A percentile compares a stretch with the other conserved stretches of the same genome.
phyloP scores from a whole-genome alignment of 2,888 invertebrate genomes.

The Salticus scenicus region DNA sequence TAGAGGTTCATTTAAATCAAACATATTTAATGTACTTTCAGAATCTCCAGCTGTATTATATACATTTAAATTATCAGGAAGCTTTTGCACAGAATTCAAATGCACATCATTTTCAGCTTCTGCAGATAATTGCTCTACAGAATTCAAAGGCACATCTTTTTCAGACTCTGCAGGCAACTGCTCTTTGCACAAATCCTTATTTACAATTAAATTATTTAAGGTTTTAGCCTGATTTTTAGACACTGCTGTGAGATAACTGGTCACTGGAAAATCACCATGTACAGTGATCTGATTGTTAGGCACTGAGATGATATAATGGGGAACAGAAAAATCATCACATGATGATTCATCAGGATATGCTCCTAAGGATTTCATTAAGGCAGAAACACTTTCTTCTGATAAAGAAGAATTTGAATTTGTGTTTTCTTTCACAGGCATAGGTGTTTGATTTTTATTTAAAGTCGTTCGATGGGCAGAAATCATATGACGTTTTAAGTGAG shows the following conservation, averaged over 20 bases:
- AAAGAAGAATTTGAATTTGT: neutral
- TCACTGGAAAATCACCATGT: too few species aligned
- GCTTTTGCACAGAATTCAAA: conserved; percentile 1
- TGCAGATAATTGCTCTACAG: neutral
- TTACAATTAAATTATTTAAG: too few species aligned
- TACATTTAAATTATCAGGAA: conserved; percentile 11
- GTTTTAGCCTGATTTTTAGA: too few species aligned
- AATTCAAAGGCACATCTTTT: too few species aligned
- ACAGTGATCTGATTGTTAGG: too few species aligned
- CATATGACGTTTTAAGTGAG: conserved; percentile 67
- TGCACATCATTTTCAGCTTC: conserved; percentile 4
- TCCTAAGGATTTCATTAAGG: neutral
- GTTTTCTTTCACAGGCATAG: neutral
- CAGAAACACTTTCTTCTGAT: neutral
- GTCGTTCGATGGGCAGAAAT: conserved; percentile 18
- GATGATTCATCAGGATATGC: neutral
- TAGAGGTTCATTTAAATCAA: neutral
- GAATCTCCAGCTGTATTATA: neutral
- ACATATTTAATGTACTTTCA: conserved; percentile 1
- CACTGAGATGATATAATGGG: neutral
- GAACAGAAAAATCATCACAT: neutral
- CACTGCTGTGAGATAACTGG: too few species aligned
- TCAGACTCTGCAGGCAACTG: too few species aligned
- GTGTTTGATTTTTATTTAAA: conserved; percentile 12
- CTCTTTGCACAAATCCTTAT: too few species aligned